Evolutionary conservation across 2,888 invertebrate species (phyloP).

Genomic region (Cremastinae sp.): DNA sequence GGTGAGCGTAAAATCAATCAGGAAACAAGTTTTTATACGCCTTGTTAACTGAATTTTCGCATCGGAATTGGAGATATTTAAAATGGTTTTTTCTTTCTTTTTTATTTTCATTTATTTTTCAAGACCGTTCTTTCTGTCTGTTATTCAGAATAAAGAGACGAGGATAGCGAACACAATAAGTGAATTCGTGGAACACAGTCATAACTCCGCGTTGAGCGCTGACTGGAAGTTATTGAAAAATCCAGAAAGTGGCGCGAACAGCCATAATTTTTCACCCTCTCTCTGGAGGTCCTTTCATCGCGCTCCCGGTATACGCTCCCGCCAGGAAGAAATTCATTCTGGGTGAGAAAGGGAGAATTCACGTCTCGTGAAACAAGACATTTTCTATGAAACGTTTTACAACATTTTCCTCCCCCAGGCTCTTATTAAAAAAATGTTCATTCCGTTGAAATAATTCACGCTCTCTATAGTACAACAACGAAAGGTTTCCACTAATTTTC

Average conservation of each 20-base stretch:
- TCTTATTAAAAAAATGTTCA: no score
- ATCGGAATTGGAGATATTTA: no score
- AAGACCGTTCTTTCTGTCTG: background rate
- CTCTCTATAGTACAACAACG: no score
- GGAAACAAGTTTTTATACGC: no score
- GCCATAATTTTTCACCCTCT: constrained; percentile 42
- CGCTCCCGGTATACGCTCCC: background rate
- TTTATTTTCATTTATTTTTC: no score
- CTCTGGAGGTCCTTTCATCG: constrained; percentile 19
- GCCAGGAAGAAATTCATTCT: constrained; percentile 43
- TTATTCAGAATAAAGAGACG: constrained; percentile 12
- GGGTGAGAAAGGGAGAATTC: constrained; percentile 19
- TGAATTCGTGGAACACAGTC: constrained; percentile 6
- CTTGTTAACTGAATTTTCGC: no score
- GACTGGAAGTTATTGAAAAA: constrained; percentile 40
- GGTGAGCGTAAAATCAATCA: no score
- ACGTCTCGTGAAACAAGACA: constrained; percentile 44
- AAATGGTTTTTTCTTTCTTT: no score
- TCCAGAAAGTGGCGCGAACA: constrained; percentile 29
- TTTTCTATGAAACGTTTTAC: constrained; percentile 17
- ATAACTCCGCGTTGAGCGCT: no score
- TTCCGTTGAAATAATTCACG: constrained; percentile 16
- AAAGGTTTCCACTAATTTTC: no score
- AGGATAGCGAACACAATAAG: constrained; percentile 10
- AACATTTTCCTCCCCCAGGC: background rate